Evolutionary conservation across 2,113 vertebrate genomes (phyloP).

Genomic region (Dicerorhinus sumatrensis): DNA sequence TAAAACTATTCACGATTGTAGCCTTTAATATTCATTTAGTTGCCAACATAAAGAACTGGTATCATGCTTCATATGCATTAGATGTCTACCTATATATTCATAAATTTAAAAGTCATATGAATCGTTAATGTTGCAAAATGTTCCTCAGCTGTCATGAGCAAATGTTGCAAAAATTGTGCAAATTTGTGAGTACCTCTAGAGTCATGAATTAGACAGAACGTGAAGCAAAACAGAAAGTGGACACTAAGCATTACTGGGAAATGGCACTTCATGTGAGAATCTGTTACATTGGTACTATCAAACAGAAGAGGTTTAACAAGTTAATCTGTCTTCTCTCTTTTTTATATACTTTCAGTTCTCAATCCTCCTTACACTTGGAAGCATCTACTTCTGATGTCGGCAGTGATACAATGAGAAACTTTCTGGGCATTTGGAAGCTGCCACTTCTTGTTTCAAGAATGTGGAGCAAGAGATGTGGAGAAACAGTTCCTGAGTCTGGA

Average conservation of each 20-base stretch:
- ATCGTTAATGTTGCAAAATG: not conserved
- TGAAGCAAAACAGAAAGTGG: not conserved
- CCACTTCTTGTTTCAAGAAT: not conserved
- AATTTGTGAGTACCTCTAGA: not conserved
- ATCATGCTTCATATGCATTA: not conserved
- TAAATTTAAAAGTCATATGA: not conserved
- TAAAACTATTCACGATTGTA: not conserved
- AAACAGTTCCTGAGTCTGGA: not conserved
- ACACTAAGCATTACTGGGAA: not conserved
- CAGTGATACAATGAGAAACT: not conserved
- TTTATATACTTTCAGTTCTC: not conserved
- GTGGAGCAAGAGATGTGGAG: not conserved
- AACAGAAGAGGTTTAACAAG: not conserved
- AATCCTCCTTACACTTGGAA: not conserved
- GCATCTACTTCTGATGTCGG: not conserved
- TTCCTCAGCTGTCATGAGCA: not conserved
- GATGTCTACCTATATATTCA: not conserved
- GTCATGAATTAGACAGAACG: not conserved
- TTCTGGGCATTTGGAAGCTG: not conserved
- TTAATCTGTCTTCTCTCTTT: not conserved
- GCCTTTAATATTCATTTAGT: not conserved
- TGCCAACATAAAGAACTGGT: not conserved
- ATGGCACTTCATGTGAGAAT: not conserved
- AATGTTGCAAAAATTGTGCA: slow-evolving; percentile 8
- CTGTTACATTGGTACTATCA: not conserved